Evolutionary conservation across 2,888 invertebrate species (phyloP), one percentile per base, ranked within the genome.

Genomic region (Oscheius myriophilus): DNA sequence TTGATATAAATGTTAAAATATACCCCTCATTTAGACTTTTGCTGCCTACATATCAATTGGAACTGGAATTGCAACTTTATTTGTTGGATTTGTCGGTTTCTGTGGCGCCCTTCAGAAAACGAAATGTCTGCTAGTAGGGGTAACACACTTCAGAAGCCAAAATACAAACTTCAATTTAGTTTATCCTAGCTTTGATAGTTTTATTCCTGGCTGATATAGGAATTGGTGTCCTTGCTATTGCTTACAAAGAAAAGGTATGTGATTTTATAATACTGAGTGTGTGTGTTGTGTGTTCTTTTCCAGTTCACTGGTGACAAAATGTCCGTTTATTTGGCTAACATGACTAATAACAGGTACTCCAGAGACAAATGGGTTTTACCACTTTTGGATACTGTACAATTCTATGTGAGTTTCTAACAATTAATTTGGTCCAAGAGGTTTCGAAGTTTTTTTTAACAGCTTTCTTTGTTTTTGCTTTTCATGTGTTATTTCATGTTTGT

Each of bases 311-410:
- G 66, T 53, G 69, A 75, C 21, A 65, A 65, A 23, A 84, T 84
- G 84, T 68, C 69, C 25, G 65, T 73, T 14, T 85, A 86, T 68
- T 59, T 86, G 67, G 62, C 73, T 21, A 84, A 86, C 43, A 66
- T 87, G 61, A 79, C 83, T 1, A 68, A 76, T 58, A 80, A 82
- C 61, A 78, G 82, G 21, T 86, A 86, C 72, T 78, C 70, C 16
- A 75, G 86, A 41, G 86, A 86, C 71, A 75, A 83, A 54, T 86
- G 86, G 86, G 83, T 83, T n/a, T 67, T 71, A 33, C 84, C 84
- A 7, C 71, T 86, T n/a, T 69, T 86, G 74, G 86, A 86, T 68
- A 81, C 82, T 18, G 77, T 87, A 12, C 86, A 86, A 63, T 87
- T 83, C 64, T 86, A 86, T 74, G 86, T 86, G 73, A 78, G 82